Evolutionary conservation across 37 sponge, comb jelly and placozoan species (phyloP), one percentile per base, ranked within the genome.

Genomic region (Petrosia ficiformis): DNA sequence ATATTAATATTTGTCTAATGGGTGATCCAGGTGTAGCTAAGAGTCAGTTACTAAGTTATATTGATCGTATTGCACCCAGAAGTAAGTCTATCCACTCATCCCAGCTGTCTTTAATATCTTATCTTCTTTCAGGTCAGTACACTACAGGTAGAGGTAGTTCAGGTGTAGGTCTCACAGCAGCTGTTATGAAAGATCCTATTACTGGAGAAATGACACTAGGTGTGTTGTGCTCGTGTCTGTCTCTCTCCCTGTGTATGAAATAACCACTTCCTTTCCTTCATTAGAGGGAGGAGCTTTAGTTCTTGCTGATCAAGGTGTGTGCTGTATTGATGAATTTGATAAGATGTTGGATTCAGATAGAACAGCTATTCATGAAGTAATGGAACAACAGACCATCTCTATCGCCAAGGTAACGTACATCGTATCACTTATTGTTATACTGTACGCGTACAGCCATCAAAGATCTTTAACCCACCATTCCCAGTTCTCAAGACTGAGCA

Each of bases 1-100:
- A 81, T 67, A 95, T 97, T 65, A 94, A 97, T 65, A 85, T 97
- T 65, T 92, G 91, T 63, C 86, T 97, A 63, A 97, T 97, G 99
- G 99, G 99, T 0, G 99, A 97, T 57, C 99, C 99, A 24, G 99
- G 99, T 28, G 99, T 97, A 54, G 99, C 99, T 44, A 97, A 97
- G 91, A 92, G 93, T 61, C 99, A 97, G 89, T 77, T 97, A 44
- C 82, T 97, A 32, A 78, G 91, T 29, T 97, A 97, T 67, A 94
- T 97, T 3, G 99, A 97, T 83, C 68, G 95, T 39, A 70, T 97
- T 36, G 95, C 99, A 26, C 99, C 99, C 2, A 41, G 99, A 71
- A 84, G 93, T 90, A 31, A 72, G 90, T 78, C 19, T 57, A 34
- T 3, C 26, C 37, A 34, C 44, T 39, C 67, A 37, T 54, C 57